Base-by-base conservation (phyloP, 53 echinoderm and acorn worm genomes). In the Hippasteria phrygiana region DNA sequence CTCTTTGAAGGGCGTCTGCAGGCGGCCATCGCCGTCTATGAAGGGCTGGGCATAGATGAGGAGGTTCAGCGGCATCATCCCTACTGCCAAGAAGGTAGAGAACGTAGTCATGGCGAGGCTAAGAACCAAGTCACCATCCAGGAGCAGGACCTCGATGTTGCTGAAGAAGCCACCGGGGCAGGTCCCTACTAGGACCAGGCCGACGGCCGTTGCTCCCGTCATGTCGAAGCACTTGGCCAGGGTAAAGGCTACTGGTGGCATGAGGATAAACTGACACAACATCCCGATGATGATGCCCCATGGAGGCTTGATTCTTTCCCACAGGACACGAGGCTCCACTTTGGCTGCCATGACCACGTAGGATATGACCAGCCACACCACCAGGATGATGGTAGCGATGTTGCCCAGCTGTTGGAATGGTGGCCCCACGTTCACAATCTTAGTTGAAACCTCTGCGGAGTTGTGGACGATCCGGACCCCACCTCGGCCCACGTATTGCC, bases 61-160 rank as follows among this genome's bases (percentile, higher is more conserved):
- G 64, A 98, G 90, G 47, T 98, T 98, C 9, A 98, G 77, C 0
- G 98, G 95, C 95, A 95, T 98, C 93, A 98, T 93, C 1, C 69
- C 92, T 56, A 98, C 76, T 12, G 95, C 95, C 24, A 88, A 64
- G 47, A 98, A 88, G 43, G 95, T 91, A n/a, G 95, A 98, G 79
- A 95, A 93, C 74, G 93, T 92, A 6, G 98, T 98, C 98, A 98
- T 98, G 11, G 95, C 96, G 16, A 98, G 78, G 43, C 98, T 96
- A 26, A 98, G 91, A 17, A 90, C 85, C 33, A 95, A 89, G 71
- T 98, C 98, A 59, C 91, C 87, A 41, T 95, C 94, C 32, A 98
- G 71, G 51, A 98, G 93, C 27, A 95, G 77, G 43, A 88, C 90
- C 90, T 91, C 88, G 71, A 98, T 96, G 78, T 92, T 98, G 45